Base-by-base conservation (phyloP, 2,888 invertebrate genomes). In the Cremastinae sp. region DNA sequence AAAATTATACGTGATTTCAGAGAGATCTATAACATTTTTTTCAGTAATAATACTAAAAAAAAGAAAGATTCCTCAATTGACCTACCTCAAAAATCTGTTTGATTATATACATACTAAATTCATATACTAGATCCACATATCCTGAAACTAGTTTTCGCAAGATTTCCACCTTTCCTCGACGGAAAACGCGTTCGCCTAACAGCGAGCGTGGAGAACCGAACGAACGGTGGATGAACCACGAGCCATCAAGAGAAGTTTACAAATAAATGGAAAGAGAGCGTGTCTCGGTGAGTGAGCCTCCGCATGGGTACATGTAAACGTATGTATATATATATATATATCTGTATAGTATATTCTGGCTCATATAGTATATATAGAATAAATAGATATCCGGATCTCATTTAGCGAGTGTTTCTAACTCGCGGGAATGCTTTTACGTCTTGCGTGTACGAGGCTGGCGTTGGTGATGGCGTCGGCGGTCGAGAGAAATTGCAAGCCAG, bases 351-450 rank as follows among this genome's bases (percentile, higher is more conserved):
- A 28, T 28, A 28, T 28, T 5, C 28, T 58, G 45, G 58, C n/a
- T n/a, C n/a, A n/a, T n/a, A n/a, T n/a, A 38, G 51, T 38, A 62
- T 51, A 65, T 51, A 12, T 20, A 34, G 62, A 71, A 54, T 72
- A 70, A 66, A 66, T 73, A 79, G 62, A 77, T 73, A 80, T 77
- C 75, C 80, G 75, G 75, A 75, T 75, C 65, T 78, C 77, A 77
- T 77, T 71, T 77, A 77, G 36, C 47, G 66, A 65, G 68, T 66
- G 59, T 65, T 72, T 79, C 43, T 49, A 59, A 54, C 65, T 54
- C 36, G 41, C 28, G 41, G 65, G 74, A 78, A 79, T 73, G 78
- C 72, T 65, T 76, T 75, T 56, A 64, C 68, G 20, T 66, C 36
- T 74, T 59, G 54, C 64, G 58, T 71, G 56, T 54, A 41, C 22